phyloP scores from a whole-genome alignment of 2,113 vertebrate genomes.

The Epinephelus moara region DNA sequence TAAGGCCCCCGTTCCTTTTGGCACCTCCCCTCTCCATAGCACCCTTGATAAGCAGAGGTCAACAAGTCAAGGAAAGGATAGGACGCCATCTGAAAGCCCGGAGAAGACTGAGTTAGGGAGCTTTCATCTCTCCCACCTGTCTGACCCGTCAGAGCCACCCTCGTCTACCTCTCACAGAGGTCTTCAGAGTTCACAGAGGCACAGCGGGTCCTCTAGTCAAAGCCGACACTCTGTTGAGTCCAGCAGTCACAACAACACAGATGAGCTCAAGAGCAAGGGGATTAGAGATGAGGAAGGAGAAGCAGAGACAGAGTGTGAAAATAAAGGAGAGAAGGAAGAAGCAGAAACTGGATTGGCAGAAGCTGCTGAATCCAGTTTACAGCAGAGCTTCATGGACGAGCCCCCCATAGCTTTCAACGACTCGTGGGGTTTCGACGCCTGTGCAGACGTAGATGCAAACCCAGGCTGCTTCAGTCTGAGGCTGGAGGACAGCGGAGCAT shows the following conservation, averaged over 20 bases:
- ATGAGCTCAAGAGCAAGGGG: neutral
- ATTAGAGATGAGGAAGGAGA: neutral
- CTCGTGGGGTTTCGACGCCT: constrained; percentile 79
- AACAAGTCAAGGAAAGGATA: neutral
- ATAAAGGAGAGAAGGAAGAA: constrained; percentile 69
- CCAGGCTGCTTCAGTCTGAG: constrained; percentile 77
- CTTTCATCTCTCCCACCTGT: constrained; percentile 53
- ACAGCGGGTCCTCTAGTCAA: neutral
- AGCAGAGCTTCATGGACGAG: constrained; percentile 79
- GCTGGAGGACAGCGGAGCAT: constrained; percentile 74
- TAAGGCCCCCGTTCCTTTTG: neutral
- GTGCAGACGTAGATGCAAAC: constrained; percentile 7
- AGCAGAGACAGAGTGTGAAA: neutral
- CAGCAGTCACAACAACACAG: neutral
- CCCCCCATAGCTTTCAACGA: constrained; percentile 82
- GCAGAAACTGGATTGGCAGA: constrained; percentile 52
- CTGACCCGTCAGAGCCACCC: constrained; percentile 32
- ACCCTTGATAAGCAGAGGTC: neutral
- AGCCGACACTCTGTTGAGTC: constrained; percentile 5
- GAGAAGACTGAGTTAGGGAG: constrained; percentile 28
- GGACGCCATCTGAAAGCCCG: neutral
- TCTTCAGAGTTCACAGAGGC: constrained; percentile 8
- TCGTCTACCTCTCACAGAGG: constrained; percentile 22
- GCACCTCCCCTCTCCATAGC: constrained; percentile 34
- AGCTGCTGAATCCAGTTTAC: constrained; percentile 45